phyloP scores from a whole-genome alignment of 1,140 invertebrate species.

The Microvelia longipes region DNA sequence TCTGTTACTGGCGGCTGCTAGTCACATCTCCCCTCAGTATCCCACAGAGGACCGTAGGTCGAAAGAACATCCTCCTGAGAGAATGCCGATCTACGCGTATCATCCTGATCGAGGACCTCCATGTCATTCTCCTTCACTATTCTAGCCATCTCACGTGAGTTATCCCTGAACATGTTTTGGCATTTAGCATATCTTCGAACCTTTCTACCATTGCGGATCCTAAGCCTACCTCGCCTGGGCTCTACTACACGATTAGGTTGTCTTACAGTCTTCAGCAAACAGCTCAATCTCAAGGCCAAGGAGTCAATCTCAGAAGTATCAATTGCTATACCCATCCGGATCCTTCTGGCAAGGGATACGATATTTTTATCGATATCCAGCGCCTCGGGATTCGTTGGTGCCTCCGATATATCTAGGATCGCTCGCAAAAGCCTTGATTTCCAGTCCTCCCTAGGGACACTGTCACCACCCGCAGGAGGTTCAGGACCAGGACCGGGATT shows the following conservation, averaged over 20 bases:
- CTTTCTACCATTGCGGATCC: not conserved
- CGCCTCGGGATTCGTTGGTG: not conserved
- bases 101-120: not conserved
- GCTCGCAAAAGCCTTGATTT: not conserved
- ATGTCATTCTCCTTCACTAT: not conserved
- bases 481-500: not conserved
- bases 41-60: not conserved
- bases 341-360: not conserved
- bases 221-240: not conserved
- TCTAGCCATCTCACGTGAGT: not conserved
- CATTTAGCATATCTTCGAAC: not conserved
- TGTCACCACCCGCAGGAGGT: not conserved
- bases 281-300: not conserved
- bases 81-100: not conserved
- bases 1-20: not conserved
- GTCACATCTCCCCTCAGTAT: not conserved
- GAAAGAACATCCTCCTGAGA: not conserved
- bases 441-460: not conserved
- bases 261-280: not conserved
- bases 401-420: not conserved
- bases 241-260: not conserved
- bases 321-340: not conserved
- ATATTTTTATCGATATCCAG: not conserved
- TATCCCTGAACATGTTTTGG: not conserved
- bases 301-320: not conserved